A percentile compares a stretch with the other conserved stretches of the same genome.
phyloP scores from a whole-genome alignment of 2,797 vertebrate genomes.

The Champsocephalus esox region DNA sequence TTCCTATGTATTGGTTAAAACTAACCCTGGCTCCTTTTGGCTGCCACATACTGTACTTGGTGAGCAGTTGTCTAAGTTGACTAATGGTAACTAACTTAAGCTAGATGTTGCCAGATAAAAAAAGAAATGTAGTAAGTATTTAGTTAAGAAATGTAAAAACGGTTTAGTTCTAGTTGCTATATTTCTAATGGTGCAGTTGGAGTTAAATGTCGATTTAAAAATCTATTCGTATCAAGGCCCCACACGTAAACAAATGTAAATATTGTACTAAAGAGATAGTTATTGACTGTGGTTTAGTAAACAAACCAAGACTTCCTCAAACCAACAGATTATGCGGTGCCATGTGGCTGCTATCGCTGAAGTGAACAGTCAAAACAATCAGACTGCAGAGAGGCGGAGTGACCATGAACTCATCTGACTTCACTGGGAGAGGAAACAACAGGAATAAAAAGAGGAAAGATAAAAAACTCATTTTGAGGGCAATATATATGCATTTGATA shows the following conservation, averaged over 20 bases:
- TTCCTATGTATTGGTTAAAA: background rate
- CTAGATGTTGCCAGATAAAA: background rate
- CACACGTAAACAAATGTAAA: constrained; percentile 42
- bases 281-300: constrained; percentile 57
- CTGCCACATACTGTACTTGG: background rate
- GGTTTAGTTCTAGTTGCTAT: background rate
- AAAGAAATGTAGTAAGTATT: background rate
- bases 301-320: constrained; percentile 57
- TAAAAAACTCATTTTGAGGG: background rate
- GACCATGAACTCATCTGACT: constrained; percentile 57
- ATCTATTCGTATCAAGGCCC: constrained; percentile 36
- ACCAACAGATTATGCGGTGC: constrained; percentile 57
- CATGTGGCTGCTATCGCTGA: constrained; percentile 53
- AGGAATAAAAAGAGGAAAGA: background rate
- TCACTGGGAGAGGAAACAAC: background rate
- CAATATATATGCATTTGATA: background rate
- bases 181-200: background rate
- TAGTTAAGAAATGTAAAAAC: no score
- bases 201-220: constrained; percentile 28
- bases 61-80: background rate
- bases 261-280: constrained; percentile 37
- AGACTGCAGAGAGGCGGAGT: constrained; percentile 7
- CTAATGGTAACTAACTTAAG: background rate
- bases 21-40: background rate
- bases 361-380: constrained; percentile 79